Percentiles rank a stretch among this genome's conserved stretches.
These are phyloP conservation scores for Enteromius treurensis DNA, from an alignment of 2,797 vertebrate species.

Conservation along the genomic window DNA sequence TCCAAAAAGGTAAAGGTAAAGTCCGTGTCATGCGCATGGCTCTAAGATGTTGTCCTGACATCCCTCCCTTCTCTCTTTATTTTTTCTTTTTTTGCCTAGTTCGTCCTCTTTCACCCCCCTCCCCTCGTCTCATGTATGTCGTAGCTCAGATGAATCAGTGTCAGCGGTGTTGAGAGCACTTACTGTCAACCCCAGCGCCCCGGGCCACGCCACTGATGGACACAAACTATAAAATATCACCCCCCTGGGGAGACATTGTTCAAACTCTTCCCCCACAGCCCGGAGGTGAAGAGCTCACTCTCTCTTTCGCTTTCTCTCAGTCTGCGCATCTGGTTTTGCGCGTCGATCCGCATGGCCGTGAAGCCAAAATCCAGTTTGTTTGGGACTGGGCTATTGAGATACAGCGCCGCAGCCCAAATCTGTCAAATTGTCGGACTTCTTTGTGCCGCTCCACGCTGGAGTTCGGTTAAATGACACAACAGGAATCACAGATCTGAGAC, in stretches of 20 bases:
- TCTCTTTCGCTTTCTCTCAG: slow-evolving; percentile 21
- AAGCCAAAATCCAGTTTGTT: slow-evolving; percentile 33
- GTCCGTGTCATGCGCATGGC: slow-evolving; percentile 38
- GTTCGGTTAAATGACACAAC: slow-evolving; percentile 38
- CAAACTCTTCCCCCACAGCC: slow-evolving; percentile 77
- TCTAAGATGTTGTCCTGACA: slow-evolving; percentile 41
- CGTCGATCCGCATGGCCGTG: slow-evolving; percentile 41
- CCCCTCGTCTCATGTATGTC: slow-evolving; percentile 75
- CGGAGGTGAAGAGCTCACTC: slow-evolving; percentile 66
- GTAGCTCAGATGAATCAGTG: slow-evolving; percentile 85
- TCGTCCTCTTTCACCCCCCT: slow-evolving; percentile 17
- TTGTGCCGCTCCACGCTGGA: slow-evolving; percentile 43
- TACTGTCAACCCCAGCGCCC: slow-evolving; percentile 85
- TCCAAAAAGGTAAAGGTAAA: slow-evolving; percentile 46
- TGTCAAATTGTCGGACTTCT: slow-evolving; percentile 24
- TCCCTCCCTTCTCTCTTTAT: slow-evolving; percentile 47
- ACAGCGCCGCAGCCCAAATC: slow-evolving; percentile 19
- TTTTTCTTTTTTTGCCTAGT: slow-evolving; percentile 36
- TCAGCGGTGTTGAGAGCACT: slow-evolving; percentile 86
- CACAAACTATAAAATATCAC: slow-evolving; percentile 90
- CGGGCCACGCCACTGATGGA: slow-evolving; percentile 83
- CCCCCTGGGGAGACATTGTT: slow-evolving; percentile 82
- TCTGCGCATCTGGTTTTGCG: slow-evolving; percentile 52
- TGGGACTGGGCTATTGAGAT: slow-evolving; percentile 28
- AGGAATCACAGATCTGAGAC: slow-evolving; percentile 69